Evolutionary conservation across 2,888 invertebrate genomes (phyloP), one percentile per base, ranked within the genome.

Genomic region (Hemistola chrysoprasaria): DNA sequence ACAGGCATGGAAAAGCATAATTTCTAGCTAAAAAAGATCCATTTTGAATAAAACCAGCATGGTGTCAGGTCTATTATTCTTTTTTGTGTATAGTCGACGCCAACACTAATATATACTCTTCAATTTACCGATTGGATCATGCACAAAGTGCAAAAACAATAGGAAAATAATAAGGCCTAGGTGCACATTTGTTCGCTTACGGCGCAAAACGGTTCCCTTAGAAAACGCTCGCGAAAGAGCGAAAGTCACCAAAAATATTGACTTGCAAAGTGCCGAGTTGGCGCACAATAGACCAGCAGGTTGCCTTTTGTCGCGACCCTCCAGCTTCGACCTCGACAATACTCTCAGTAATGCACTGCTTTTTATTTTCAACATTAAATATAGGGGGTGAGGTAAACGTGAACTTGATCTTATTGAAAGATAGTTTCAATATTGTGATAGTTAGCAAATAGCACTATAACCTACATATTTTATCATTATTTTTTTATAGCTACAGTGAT

Each of bases 161-260:
- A 59, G 62, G 75, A 71, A 73, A 61, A 61, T 63, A 67, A 69
- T 71, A 22, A 30, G 32, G 8, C 28, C 23, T 45, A 75, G 78
- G 76, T 75, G 77, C 65, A 71, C 81, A 80, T 75, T 83, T 83
- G 82, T 82, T 72, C 78, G 76, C 81, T 74, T 68, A 71, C 71
- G 60, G 50, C 59, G 75, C 78, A 35, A 47, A 44, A 43, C 22
- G 35, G 40, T 52, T 44, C 25, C 25, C n/a, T 22, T 8, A n/a
- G 26, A 6, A 24, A 26, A n/a, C n/a, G n/a, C 16, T 28, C 29
- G 33, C 30, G 44, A 50, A 50, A 47, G 39, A 40, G 38, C 43
- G 40, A 53, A 60, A 81, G 76, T 83, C 84, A 80, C 83, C 85
- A 75, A 86, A 86, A 86, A 87, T 87, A 86, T 86, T 87, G 86